Base-by-base conservation (phyloP, 2,888 invertebrate species). In the Arge pagana region DNA sequence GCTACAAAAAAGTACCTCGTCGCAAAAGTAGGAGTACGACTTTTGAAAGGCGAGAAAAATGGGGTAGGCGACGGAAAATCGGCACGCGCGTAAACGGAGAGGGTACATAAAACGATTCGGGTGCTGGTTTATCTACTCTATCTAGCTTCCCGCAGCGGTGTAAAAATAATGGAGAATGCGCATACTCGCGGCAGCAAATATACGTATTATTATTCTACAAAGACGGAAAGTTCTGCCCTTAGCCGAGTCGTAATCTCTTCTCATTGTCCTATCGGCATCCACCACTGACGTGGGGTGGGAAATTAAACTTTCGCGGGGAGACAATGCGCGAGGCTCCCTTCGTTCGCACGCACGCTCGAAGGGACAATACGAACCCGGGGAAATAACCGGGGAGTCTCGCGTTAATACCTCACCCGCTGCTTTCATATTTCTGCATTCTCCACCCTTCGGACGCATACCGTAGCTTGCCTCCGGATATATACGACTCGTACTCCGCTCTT, bases 211-310 rank as follows among this genome's bases (percentile, higher is more conserved):
- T n/a, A n/a, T n/a, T n/a, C n/a, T n/a, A n/a, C n/a, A n/a, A n/a
- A n/a, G 42, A 31, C 21, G 45, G 30, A 45, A 45, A 45, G 30
- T 45, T 45, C 24, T 10, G 10, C 45, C 45, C 45, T 19, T 23
- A 33, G 33, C 33, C 33, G 24, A 45, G 45, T 33, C 33, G 33
- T 45, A 31, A 33, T 45, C 45, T 35, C 19, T 33, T 45, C 45
- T 33, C 45, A 45, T 45, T 45, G 33, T 45, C n/a, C 21, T 45
- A 45, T 45, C 45, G 45, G 45, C 30, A 42, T 42, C 42, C 42
- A 42, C 30, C 30, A n/a, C n/a, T n/a, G n/a, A n/a, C n/a, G n/a
- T 42, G 42, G 33, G 33, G 45, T 33, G 45, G 45, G 45, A 33
- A 45, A 45, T 45, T 35, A 45, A 45, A 33, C 45, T 45, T 33